Base-by-base conservation (phyloP, 1,140 invertebrate genomes). In the Propsilocerus akamusi region DNA sequence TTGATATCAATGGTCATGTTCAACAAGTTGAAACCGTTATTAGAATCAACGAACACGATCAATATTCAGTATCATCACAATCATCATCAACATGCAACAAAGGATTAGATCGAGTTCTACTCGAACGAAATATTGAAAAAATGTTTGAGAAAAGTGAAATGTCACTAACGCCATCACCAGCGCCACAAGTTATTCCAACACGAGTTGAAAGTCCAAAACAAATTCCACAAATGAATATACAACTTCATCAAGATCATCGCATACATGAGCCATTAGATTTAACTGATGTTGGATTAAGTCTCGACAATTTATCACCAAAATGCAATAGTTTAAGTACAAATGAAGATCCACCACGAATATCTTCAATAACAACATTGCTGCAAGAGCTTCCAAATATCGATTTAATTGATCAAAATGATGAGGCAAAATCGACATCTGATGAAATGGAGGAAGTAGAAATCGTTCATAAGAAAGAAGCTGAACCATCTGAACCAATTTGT, bases 51-150 rank as follows among this genome's bases (percentile, higher is more conserved):
- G 4, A 49, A 20, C 14, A 26, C 12, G 25, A 26, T 26, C 47
- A 41, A 26, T n/a, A 17, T 48, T 24, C 32, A 32, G 24, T 37
- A 24, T 23, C 41, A 52, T 32, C 41, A 49, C 5, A 32, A 34
- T 14, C 28, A 48, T 50, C 26, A 32, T 30, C 26, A 20, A 24
- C 12, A 34, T 49, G 57, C 17, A 49, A 54, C n/a, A 48, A 47
- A n/a, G 69, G 65, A 25, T 60, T 72, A 28, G 71, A 74, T 52
- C 64, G 72, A 46, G 64, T 74, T 17, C 66, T 76, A 48, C 65
- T 77, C 5, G 74, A 75, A n/a, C 66, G 71, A n/a, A 75, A 76
- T 53, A 64, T 73, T 26, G 69, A 73, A 53, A 67, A 67, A 53
- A 57, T 73, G 12, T 57, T 74, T 17, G 46, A 47, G 11, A n/a